Evolutionary conservation across 2,113 vertebrate genomes (phyloP).

Genomic region (Gopherus evgoodei): DNA sequence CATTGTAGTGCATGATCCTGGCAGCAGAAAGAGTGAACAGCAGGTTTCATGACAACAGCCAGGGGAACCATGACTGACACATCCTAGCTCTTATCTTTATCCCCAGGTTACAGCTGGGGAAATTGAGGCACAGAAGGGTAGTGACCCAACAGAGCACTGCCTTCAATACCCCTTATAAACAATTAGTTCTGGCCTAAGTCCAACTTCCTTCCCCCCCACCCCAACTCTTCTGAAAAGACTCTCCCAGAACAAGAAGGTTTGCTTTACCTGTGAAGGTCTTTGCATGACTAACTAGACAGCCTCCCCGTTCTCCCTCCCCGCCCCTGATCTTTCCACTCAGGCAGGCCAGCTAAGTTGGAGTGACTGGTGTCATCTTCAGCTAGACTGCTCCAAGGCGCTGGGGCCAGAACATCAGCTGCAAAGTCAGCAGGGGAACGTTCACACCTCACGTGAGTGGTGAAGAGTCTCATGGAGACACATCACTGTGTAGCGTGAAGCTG

Average conservation of each 20-base stretch:
- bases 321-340: too few relatives aligned
- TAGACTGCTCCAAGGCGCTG: too few relatives aligned
- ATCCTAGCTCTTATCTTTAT: neutral
- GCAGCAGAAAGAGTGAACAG: neutral
- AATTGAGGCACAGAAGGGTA: neutral
- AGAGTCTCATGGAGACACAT: neutral
- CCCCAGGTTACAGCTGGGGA: neutral
- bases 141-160: neutral
- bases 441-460: neutral
- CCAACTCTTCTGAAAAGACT: neutral
- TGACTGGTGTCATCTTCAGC: too few relatives aligned
- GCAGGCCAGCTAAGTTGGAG: too few relatives aligned
- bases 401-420: neutral
- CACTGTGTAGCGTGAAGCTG: too few relatives aligned
- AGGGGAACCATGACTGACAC: neutral
- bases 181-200: neutral
- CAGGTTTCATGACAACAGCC: neutral
- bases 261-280: neutral
- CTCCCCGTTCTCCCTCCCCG: too few relatives aligned
- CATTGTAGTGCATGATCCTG: constrained; percentile 4
- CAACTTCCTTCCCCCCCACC: neutral
- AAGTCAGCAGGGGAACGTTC: neutral
- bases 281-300: neutral
- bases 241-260: neutral
- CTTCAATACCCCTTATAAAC: neutral